Evolutionary conservation across 2,113 vertebrate genomes (phyloP).

Genomic region (Reinhardtius hippoglossoides): DNA sequence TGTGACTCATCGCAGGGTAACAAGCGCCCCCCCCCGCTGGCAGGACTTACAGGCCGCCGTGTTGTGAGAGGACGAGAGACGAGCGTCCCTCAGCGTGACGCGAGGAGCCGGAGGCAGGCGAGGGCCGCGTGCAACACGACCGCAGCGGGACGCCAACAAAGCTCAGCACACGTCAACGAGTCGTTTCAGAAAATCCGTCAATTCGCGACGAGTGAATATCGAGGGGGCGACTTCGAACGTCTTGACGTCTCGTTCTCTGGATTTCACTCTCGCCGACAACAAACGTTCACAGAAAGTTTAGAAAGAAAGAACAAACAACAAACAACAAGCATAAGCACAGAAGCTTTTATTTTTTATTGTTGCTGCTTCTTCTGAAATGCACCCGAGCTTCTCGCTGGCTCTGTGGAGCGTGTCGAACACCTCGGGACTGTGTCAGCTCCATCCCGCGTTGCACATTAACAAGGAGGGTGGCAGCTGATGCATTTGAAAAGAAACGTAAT

Average conservation of each 20-base stretch:
- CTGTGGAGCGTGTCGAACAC: conserved; percentile 48
- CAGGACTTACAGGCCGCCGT: not conserved
- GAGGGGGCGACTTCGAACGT: not conserved
- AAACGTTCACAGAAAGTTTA: not conserved
- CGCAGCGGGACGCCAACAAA: conserved; percentile 2
- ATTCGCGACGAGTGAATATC: not conserved
- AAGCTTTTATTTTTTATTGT: not conserved
- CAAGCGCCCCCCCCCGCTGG: not conserved
- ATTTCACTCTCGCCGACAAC: not conserved
- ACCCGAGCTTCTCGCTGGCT: not conserved
- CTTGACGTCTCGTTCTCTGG: conserved; percentile 1
- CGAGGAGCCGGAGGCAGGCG: conserved; percentile 3
- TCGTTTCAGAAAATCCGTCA: conserved; percentile 25
- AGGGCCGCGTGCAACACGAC: not conserved
- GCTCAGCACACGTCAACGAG: not conserved
- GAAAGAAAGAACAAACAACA: not conserved
- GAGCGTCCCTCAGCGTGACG: conserved; percentile 14
- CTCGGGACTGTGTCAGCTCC: conserved; percentile 43
- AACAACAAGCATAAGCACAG: too few species aligned
- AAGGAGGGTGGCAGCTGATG: conserved; percentile 64
- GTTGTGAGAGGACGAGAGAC: not conserved
- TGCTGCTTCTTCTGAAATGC: conserved; percentile 17
- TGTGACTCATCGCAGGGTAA: conserved; percentile 14
- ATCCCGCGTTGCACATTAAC: conserved; percentile 55
- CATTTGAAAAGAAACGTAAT: conserved; percentile 70